Conservation (phyloP, 1,140 invertebrate species). For the Drosophila repleta region DNA sequence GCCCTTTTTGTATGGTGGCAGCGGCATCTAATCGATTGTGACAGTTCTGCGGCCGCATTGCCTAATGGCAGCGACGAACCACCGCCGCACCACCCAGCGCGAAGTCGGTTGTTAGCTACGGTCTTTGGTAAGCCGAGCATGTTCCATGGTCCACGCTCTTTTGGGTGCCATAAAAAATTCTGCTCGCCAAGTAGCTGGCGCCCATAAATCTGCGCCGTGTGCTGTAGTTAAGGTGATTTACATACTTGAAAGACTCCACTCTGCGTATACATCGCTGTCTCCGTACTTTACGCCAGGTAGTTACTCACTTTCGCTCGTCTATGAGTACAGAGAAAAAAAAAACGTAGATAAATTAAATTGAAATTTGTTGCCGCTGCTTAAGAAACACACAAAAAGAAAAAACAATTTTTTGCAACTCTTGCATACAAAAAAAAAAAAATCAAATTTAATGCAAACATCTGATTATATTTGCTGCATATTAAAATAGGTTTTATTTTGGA, state of each 20-base stretch:
- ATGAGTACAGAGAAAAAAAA: constrained; percentile 8
- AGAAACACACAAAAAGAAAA: constrained; percentile 31
- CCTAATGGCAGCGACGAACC: constrained; percentile 26
- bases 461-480: neutral
- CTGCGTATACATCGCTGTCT: constrained; percentile 6
- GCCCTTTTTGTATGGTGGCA: neutral
- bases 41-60: constrained; percentile 27
- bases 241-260: constrained; percentile 31
- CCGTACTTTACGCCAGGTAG: constrained; percentile 12
- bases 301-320: constrained; percentile 48
- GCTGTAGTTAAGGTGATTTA: constrained; percentile 55
- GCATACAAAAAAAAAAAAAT: constrained; percentile 36
- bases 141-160: constrained; percentile 23
- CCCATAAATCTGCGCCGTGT: constrained; percentile 52
- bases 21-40: constrained; percentile 10
- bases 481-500: constrained; percentile 25
- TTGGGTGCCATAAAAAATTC: constrained; percentile 50
- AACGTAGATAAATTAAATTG: constrained; percentile 37
- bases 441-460: constrained; percentile 43
- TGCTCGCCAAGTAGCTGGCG: constrained; percentile 49
- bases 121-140: constrained; percentile 32
- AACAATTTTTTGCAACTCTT: constrained; percentile 49
- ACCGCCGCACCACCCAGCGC: constrained; percentile 25
- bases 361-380: constrained; percentile 43
- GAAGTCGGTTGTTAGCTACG: neutral